A percentile compares a stretch with the other conserved stretches of the same genome.
phyloP scores from a whole-genome alignment of 2,113 vertebrate genomes.

The Anhinga rufa region DNA sequence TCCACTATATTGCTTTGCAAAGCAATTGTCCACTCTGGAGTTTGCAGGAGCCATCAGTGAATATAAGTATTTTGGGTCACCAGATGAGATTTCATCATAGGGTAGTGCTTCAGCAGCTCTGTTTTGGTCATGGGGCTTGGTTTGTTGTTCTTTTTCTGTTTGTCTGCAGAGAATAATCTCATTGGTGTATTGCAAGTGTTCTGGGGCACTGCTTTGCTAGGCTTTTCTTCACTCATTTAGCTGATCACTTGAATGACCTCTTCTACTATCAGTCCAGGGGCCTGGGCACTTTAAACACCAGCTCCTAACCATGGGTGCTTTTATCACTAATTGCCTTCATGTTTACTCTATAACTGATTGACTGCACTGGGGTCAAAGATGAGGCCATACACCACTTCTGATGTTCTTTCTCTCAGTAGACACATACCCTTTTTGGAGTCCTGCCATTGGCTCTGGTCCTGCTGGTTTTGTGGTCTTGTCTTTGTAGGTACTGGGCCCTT shows the following conservation, averaged over 20 bases:
- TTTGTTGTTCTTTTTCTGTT: neutral
- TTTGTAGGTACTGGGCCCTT: neutral
- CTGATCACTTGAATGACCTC: neutral
- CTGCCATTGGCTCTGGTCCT: neutral
- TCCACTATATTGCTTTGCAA: neutral
- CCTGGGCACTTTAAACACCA: neutral
- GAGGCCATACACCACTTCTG: neutral
- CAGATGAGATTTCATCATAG: neutral
- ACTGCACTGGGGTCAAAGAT: neutral
- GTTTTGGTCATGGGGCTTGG: neutral
- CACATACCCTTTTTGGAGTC: neutral
- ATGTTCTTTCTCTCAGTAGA: neutral
- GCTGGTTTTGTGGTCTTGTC: neutral
- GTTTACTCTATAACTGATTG: neutral
- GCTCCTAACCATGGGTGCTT: neutral
- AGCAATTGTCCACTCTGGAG: neutral
- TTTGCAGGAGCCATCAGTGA: neutral
- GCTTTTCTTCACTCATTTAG: neutral
- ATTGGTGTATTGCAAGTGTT: neutral
- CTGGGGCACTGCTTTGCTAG: neutral
- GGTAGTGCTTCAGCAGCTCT: neutral
- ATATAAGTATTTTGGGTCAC: neutral
- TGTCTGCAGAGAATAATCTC: neutral
- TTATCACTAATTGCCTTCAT: neutral
- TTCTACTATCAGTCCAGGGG: neutral